Base-by-base conservation (phyloP, 2,888 invertebrate species). In the Thera obeliscata region DNA sequence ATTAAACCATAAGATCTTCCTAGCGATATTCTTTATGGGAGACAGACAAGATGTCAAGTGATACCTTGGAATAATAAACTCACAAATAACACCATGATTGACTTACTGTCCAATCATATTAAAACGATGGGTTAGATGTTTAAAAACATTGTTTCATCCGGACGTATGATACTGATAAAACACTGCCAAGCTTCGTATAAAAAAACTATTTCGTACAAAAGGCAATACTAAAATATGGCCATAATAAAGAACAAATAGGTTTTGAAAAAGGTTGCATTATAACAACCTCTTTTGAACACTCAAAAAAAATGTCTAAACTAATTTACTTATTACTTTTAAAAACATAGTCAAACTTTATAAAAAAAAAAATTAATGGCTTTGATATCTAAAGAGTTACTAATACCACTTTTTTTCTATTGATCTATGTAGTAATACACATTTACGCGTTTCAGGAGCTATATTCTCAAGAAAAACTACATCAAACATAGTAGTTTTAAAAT, bases 71-170 rank as follows among this genome's bases (percentile, higher is more conserved):
- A 79, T 74, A 61, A 56, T 58, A 58, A 74, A 84, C 76, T 81
- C 77, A 81, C 87, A 22, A 22, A 90, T 88, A 87, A 90, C 88
- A 89, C 87, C 80, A 80, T 81, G 81, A 85, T 86, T 85, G 85
- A 87, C 86, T 46, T 46, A 41, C 41, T 41, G 6, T 46, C 76
- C 77, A 78, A 79, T 78, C 73, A 72, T 72, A 72, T 72, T 75
- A 74, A 67, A 55, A 67, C 49, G 43, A 58, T 62, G 49, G 2
- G 12, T 49, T 48, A n/a, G 3, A 9, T 33, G 36, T 22, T 2
- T 41, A 60, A 22, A 58, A 43, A 43, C 43, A 7, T 9, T 46
- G 2, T 9, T 46, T 9, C 43, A 46, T 46, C 9, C 43, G 43
- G 8, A 46, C 43, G 43, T 46, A 46, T 46, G 0, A 46, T 7